Conservation (phyloP, 1,140 invertebrate genomes). For the Anoplolepis gracilipes region DNA sequence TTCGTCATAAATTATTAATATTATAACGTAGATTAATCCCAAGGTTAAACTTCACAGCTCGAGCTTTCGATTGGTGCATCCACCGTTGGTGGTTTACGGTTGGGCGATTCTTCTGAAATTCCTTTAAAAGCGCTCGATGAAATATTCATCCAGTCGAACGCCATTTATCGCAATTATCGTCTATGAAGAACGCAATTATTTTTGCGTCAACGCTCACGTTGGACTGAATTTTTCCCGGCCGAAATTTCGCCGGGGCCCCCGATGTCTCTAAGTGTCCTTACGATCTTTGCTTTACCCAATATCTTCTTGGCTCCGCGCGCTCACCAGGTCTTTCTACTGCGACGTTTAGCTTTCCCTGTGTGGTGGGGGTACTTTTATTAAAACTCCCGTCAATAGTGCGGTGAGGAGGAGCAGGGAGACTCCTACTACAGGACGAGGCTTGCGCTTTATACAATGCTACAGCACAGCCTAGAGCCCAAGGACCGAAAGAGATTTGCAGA, state of each 20-base stretch:
- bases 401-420: slow-evolving; percentile 72
- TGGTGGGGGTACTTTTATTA: slow-evolving; percentile 79
- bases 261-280: slow-evolving; percentile 75
- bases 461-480: slow-evolving; percentile 70
- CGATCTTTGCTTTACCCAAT: slow-evolving; percentile 79
- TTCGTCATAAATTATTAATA: slow-evolving; percentile 5
- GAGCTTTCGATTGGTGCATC: not conserved
- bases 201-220: slow-evolving; percentile 26
- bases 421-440: slow-evolving; percentile 76
- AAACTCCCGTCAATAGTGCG: slow-evolving; percentile 79
- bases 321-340: slow-evolving; percentile 74
- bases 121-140: slow-evolving; percentile 12
- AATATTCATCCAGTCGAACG: slow-evolving; percentile 43
- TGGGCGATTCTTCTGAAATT: not conserved
- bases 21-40: not conserved
- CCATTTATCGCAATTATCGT: slow-evolving; percentile 53
- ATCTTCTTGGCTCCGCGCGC: slow-evolving; percentile 76
- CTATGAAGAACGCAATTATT: slow-evolving; percentile 50
- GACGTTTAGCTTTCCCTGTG: slow-evolving; percentile 73
- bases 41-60: not conserved
- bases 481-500: slow-evolving; percentile 61
- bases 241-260: slow-evolving; percentile 63
- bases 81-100: not conserved
- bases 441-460: slow-evolving; percentile 78
- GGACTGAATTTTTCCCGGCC: slow-evolving; percentile 66